These are phyloP conservation scores for Cydia amplana DNA, from an alignment of 1,140 invertebrate species.

Conservation along the genomic window DNA sequence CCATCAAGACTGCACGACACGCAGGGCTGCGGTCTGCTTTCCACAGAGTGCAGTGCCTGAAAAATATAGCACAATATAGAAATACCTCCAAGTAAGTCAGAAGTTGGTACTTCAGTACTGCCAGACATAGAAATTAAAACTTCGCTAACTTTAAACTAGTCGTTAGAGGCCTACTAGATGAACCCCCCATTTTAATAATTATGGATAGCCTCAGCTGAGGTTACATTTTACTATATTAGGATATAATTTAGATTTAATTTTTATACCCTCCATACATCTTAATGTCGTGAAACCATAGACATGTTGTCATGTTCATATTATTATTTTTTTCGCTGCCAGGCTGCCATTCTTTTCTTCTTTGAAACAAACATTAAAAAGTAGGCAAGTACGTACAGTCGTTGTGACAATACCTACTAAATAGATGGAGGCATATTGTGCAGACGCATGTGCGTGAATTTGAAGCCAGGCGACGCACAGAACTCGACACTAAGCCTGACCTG, in stretches of 20 bases:
- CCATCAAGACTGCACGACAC: slow-evolving; percentile 59
- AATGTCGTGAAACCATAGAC: not conserved
- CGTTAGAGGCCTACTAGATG: not conserved
- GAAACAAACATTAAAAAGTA: slow-evolving; percentile 1
- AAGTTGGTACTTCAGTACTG: too few species aligned
- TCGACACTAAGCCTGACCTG: too few species aligned
- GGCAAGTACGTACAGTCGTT: too few species aligned
- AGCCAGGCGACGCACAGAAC: too few species aligned
- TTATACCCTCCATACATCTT: not conserved
- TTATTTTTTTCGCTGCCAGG: not conserved
- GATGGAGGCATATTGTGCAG: too few species aligned
- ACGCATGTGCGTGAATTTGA: too few species aligned
- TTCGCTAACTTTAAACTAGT: not conserved
- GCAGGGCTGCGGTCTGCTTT: slow-evolving; percentile 59
- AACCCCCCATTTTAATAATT: not conserved
- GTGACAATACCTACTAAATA: too few species aligned
- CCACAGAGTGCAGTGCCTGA: slow-evolving; percentile 59
- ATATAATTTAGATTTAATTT: not conserved
- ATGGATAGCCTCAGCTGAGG: not conserved
- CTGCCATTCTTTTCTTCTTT: not conserved
- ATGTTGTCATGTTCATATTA: not conserved
- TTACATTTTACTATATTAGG: not conserved
- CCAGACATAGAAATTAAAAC: not conserved
- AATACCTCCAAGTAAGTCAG: not conserved
- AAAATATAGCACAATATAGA: not conserved